Evolutionary conservation across 2,113 vertebrate species (phyloP), one percentile per base, ranked within the genome.

Genomic region (Phyllostomus discolor): DNA sequence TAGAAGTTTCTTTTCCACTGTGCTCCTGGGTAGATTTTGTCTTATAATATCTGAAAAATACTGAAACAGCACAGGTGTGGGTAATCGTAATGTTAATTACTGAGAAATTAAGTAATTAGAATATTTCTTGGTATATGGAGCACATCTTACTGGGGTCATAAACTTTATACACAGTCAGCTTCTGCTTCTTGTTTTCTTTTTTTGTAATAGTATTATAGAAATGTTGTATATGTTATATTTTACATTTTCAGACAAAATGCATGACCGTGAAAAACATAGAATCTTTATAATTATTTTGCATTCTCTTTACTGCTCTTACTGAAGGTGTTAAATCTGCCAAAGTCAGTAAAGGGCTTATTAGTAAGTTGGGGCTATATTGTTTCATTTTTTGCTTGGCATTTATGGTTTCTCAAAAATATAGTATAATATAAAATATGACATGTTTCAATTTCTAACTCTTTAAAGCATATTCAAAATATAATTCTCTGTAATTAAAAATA

Each of bases 101-200:
- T 83, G 19, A 69, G n/a, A 96, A 92, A 70, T 85, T 94, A 82
- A 72, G 12, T 85, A 85, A 81, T 78, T 64, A 41, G 33, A 86
- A 24, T 95, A 92, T 91, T 79, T 88, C n/a, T 90, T 0, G 79
- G n/a, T 83, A 38, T 73, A 33, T 35, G 15, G 73, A 79, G 31
- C 3, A 41, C 7, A 83, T 72, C 7, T 91, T 76, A 78, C 31
- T 88, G 10, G 24, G 4, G 69, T 92, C 17, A 14, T 64, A 76
- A 48, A 62, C 31, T 54, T 73, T 83, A 26, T 79, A 90, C 50
- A 16, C 14, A 57, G 31, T 48, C 31, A 66, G 10, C 92, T 31
- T 85, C 87, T 86, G 73, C 69, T 73, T 52, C n/a, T 83, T 28
- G 16, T 48, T 84, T 85, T 94, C 54, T 62, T 91, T 15, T 43